Base-by-base conservation (phyloP, 23 tunicate species). In the Clavelina lepadiformis region DNA sequence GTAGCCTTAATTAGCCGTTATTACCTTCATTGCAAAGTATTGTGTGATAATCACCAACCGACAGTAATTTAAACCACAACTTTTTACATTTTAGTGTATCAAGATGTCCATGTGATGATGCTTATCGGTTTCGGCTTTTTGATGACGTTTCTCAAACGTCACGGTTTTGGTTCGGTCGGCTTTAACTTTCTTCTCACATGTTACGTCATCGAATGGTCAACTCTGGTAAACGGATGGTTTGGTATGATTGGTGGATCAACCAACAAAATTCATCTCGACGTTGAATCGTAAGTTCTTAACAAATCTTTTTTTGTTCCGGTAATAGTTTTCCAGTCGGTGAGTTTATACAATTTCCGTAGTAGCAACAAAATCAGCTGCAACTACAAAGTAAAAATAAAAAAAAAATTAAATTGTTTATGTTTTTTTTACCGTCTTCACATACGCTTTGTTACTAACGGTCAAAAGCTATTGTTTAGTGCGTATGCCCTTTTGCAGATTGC, bases 71-170 rank as follows among this genome's bases (percentile, higher is more conserved):
- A n/a, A n/a, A n/a, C n/a, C n/a, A n/a, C n/a, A n/a, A n/a, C n/a
- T n/a, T n/a, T n/a, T n/a, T n/a, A n/a, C n/a, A n/a, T n/a, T 31
- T 21, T 53, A 83, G 92, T 76, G 92, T 83, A 51, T 60, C 92
- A 83, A 61, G 92, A 83, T 51, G 69, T 76, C 32, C 92, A 83
- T 34, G 92, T 83, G 4, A 83, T 83, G 92, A 76, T 83, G 71
- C 65, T 83, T 7, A 46, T 83, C 44, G 92, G 92, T 59, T 83
- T 83, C 76, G 92, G 92, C 2, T 83, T 83, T 68, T 35, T 83
- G 77, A 83, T 83, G 92, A 76, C 92, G 24, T 83, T 83, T 68
- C 61, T 83, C 31, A 82, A 83, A 37, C 68, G 69, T 44, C 72
- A 83, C 63, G 92, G 92, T n/a, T 76, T 67, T 36, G 77, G 92